Evolutionary conservation across 2,888 invertebrate genomes (phyloP).

Genomic region (Agrotis puta): DNA sequence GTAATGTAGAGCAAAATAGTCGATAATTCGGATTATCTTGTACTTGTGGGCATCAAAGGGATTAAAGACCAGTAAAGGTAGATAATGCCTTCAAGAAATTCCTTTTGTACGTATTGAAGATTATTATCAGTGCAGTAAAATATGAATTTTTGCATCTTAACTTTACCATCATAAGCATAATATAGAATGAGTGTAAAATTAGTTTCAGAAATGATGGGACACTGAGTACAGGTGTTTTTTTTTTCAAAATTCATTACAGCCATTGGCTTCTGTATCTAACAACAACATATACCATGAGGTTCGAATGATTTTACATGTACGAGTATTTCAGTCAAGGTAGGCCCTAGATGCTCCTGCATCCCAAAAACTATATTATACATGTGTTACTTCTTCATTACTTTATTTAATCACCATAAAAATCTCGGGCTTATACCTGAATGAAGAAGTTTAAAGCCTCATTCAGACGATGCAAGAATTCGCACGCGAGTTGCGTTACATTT

Average conservation of each 20-base stretch:
- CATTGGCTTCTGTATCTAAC: background rate
- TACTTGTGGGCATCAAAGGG: background rate
- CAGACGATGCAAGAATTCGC: no score
- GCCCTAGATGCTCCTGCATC: background rate
- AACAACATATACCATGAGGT: background rate
- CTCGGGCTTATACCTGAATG: constrained; percentile 9
- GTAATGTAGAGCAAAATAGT: constrained; percentile 47
- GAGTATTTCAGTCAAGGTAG: background rate
- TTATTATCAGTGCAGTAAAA: background rate
- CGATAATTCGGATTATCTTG: constrained; percentile 47
- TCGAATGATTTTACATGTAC: background rate
- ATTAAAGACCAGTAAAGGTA: constrained; percentile 17
- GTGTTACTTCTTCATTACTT: no score
- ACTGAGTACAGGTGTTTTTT: background rate
- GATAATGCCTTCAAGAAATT: constrained; percentile 23
- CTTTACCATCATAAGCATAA: background rate
- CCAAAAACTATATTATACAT: background rate
- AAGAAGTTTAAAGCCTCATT: no score
- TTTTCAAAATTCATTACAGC: background rate
- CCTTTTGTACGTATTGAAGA: background rate
- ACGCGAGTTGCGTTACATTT: no score
- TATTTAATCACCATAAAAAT: background rate
- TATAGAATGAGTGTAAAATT: background rate
- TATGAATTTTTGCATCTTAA: background rate
- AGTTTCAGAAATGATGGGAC: background rate